Evolutionary conservation across 1,140 invertebrate genomes (phyloP), one percentile per base, ranked within the genome.

Genomic region (Metopolophium dirhodum): DNA sequence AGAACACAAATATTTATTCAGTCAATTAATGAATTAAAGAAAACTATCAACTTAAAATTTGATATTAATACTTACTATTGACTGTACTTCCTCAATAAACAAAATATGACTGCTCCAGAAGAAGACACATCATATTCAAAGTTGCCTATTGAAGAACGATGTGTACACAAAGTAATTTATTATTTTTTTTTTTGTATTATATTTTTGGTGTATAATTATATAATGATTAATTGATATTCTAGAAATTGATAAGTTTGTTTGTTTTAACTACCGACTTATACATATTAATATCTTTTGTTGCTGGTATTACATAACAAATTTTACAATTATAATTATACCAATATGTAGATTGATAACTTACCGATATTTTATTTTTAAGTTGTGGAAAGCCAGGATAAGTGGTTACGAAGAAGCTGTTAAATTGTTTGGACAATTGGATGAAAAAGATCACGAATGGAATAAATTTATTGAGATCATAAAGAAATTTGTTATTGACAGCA

Each of bases 361-460:
- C 0, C 30, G 14, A 57, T 89, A 45, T 54, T n/a, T 68, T 94
- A 90, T 92, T 94, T 94, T 95, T 83, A 94, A 97, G 96, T 95
- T 97, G 93, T 99, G 99, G 99, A 99, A 99, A 95, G 99, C 98
- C 9, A 96, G 99, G 94, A 96, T 99, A 0, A 97, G 97, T 95
- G 99, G 98, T 2, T 99, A 99, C 95, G 98, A 99, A 96, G 98
- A 99, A 95, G 97, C 98, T 0, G 96, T 97, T 9, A 99, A 99
- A 95, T 95, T 98, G 20, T 99, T 99, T 95, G 96, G 97, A 87
- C 96, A 97, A 94, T 97, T 98, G 94, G 98, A 99, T 96, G 98
- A 99, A 95, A 99, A 99, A 95, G 97, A 97, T 87, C 97, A 98
- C 2, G 98, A 99, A 95, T 99, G 98, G 96, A 97, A 96, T 93